phyloP scores from a whole-genome alignment of 1,140 invertebrate species.

The Drosophila chauvacae region DNA sequence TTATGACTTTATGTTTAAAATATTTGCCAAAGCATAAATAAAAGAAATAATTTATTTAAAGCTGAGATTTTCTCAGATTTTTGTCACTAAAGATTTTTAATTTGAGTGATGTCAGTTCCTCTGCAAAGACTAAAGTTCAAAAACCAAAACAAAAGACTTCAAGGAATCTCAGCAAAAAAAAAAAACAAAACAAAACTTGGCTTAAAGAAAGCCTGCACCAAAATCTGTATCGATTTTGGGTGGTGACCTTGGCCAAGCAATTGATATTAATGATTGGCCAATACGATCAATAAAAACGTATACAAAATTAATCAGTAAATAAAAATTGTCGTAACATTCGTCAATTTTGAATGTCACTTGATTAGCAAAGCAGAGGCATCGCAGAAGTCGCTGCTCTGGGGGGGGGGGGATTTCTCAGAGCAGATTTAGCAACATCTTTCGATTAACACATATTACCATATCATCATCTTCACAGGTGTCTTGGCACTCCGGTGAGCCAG shows the following conservation, averaged over 20 bases:
- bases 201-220: constrained; percentile 19
- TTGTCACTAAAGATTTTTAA: too few relatives aligned
- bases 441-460: constrained; percentile 34
- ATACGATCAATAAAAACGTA: constrained; percentile 28
- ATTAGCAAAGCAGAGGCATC: constrained; percentile 9
- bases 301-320: constrained; percentile 36
- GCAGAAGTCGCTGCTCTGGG: not conserved
- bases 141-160: not conserved
- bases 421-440: constrained; percentile 17
- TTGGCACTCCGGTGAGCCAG: constrained; percentile 37
- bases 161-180: constrained; percentile 19
- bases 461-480: constrained; percentile 44
- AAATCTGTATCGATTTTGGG: constrained; percentile 6
- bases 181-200: constrained; percentile 6
- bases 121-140: not conserved
- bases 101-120: constrained; percentile 12
- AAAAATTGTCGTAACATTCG: constrained; percentile 43
- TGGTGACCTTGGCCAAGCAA: constrained; percentile 24
- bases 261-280: constrained; percentile 24
- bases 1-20: not conserved
- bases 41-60: constrained; percentile 14
- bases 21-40: not conserved
- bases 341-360: constrained; percentile 40
- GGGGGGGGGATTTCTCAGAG: not conserved
- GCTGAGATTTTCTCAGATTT: not conserved